These are phyloP conservation scores for Yponomeuta plumbellus DNA, from an alignment of 2,888 invertebrate species.

Conservation along the genomic window DNA sequence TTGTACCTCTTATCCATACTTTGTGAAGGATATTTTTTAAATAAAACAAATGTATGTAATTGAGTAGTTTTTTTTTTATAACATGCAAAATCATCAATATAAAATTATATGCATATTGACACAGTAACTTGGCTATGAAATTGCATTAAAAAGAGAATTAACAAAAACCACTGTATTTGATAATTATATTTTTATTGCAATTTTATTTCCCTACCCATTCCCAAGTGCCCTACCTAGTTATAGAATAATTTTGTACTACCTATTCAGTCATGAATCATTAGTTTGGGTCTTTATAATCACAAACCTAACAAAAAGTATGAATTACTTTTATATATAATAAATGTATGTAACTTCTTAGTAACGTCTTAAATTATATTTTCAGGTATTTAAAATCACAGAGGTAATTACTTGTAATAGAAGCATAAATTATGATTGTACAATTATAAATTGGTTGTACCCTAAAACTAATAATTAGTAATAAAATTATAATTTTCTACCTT, in stretches of 20 bases:
- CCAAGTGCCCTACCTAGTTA: neutral
- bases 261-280: neutral
- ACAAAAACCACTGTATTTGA: neutral
- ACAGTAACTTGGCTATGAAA: slow-evolving; percentile 8
- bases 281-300: too few species aligned
- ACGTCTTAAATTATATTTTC: slow-evolving; percentile 15
- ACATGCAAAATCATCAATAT: slow-evolving; percentile 15
- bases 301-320: slow-evolving; percentile 10
- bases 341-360: slow-evolving; percentile 13
- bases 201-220: slow-evolving; percentile 11
- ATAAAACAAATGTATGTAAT: slow-evolving; percentile 11
- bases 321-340: slow-evolving; percentile 13
- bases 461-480: slow-evolving; percentile 15
- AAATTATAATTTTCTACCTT: slow-evolving; percentile 15
- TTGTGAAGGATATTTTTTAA: slow-evolving; percentile 8
- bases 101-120: neutral
- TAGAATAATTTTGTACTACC: neutral
- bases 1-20: slow-evolving; percentile 6
- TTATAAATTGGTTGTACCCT: slow-evolving; percentile 14
- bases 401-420: slow-evolving; percentile 15
- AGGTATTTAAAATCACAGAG: slow-evolving; percentile 15
- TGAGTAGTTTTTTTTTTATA: slow-evolving; percentile 12
- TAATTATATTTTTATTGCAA: slow-evolving; percentile 8
- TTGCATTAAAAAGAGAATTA: slow-evolving; percentile 1
- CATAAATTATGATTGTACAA: slow-evolving; percentile 14